Base-by-base conservation (phyloP, 2,797 vertebrate genomes). In the Anisognathus igniventris region DNA sequence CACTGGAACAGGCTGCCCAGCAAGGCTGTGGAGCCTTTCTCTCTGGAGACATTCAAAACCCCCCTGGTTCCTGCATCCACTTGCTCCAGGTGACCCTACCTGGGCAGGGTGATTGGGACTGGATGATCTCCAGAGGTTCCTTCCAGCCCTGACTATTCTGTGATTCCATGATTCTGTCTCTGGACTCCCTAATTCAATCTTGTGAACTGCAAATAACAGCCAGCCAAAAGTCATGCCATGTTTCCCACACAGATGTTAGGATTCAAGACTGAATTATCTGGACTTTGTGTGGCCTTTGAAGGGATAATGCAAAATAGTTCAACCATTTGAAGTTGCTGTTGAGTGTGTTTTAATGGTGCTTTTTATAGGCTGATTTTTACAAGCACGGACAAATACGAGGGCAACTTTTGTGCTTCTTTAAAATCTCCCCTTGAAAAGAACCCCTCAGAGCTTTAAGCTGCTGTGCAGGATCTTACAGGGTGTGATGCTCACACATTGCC, bases 351-450 rank as follows among this genome's bases (percentile, higher is more conserved):
- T 53, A 40, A 14, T 2, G 13, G 5, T 18, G 40, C 35, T 91
- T 70, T 70, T 61, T 14, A 7, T 2, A n/a, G 30, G 24, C 30
- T 7, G 31, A 30, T 40, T 54, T 50, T 27, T 48, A 54, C 0
- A 5, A 76, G 48, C 25, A 25, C 0, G 0, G 54, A 20, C 4
- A 42, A 62, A 35, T 6, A 13, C 0, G 4, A 60, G 5, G 53
- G 24, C 14, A 64, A 60, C 13, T 65, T 47, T 28, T 42, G 42
- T 18, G 12, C n/a, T 30, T 19, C 35, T 50, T 60, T 56, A 39
- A 78, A 79, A 60, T 30, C 31, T 60, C 10, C 31, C 48, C 50
- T 61, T 6, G 3, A 12, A 75, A 84, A 44, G 2, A 42, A 6
- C 2, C 9, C 4, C 13, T 15, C 13, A 10, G 8, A 7, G 18